Percentiles rank a stretch among this genome's conserved stretches.
Evolutionary conservation across 2,797 vertebrate genomes (phyloP).

Genomic region (Lutjanus campechanus): DNA sequence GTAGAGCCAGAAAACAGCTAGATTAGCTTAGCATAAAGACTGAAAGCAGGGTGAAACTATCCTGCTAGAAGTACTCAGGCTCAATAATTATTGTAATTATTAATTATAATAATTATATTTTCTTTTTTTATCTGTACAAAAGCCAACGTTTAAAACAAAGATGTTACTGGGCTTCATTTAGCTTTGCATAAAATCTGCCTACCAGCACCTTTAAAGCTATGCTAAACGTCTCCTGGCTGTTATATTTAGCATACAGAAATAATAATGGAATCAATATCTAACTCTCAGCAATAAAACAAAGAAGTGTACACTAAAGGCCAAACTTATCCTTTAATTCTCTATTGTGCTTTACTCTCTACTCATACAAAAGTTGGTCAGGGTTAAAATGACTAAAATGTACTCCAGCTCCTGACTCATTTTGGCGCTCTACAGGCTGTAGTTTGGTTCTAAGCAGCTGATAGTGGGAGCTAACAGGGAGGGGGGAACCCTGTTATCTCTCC

Average conservation of each 20-base stretch:
- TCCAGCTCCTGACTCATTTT: slow-evolving; percentile 8
- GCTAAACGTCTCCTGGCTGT: not conserved
- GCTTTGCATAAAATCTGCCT: not conserved
- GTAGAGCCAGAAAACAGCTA: not conserved
- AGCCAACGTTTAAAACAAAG: not conserved
- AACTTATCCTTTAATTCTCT: slow-evolving; percentile 2
- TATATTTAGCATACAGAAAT: not conserved
- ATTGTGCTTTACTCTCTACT: not conserved
- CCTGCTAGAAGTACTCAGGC: not conserved
- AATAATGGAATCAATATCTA: not conserved
- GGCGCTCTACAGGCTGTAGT: slow-evolving; percentile 10
- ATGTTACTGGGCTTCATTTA: not conserved
- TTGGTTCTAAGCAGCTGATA: slow-evolving; percentile 38
- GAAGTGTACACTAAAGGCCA: not conserved
- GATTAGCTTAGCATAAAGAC: too few relatives aligned
- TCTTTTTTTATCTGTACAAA: not conserved
- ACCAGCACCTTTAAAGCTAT: not conserved
- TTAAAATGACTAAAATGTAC: slow-evolving; percentile 9
- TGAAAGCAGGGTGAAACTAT: not conserved
- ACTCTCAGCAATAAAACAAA: not conserved
- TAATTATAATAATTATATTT: too few relatives aligned
- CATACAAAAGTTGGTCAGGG: not conserved
- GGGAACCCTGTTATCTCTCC: slow-evolving; percentile 50
- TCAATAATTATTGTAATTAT: not conserved
- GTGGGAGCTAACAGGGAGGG: slow-evolving; percentile 36